phyloP scores from a whole-genome alignment of 2,113 vertebrate genomes.

The Phyllopteryx taeniolatus region DNA sequence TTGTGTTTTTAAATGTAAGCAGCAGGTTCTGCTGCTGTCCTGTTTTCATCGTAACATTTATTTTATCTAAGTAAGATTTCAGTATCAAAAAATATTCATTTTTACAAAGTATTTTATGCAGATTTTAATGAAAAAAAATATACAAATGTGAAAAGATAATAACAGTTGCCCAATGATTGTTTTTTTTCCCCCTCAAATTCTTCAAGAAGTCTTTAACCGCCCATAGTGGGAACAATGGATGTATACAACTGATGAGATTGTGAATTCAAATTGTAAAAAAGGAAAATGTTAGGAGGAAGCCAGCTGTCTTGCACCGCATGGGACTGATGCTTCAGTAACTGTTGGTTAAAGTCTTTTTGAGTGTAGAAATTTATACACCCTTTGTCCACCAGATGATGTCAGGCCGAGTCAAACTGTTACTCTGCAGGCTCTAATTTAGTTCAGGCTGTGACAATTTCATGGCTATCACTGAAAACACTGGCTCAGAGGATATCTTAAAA shows the following conservation, averaged over 20 bases:
- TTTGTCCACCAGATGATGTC: background rate
- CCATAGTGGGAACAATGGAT: background rate
- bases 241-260: background rate
- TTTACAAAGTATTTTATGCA: background rate
- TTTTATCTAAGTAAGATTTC: background rate
- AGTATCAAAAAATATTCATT: background rate
- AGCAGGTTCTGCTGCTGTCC: too few relatives aligned
- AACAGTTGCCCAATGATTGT: too few relatives aligned
- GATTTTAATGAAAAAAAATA: too few relatives aligned
- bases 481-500: conserved; percentile 29
- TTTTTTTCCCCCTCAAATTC: too few relatives aligned
- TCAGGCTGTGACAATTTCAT: conserved; percentile 22
- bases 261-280: background rate
- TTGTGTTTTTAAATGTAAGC: background rate
- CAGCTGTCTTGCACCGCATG: background rate
- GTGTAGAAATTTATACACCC: background rate
- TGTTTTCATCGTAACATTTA: too few relatives aligned
- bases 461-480: conserved; percentile 31
- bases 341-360: background rate
- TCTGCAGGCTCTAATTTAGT: conserved; percentile 29
- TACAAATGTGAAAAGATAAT: too few relatives aligned
- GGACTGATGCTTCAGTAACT: background rate
- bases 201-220: background rate
- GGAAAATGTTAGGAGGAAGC: background rate
- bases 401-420: conserved; percentile 19